Conservation (phyloP, 2,113 vertebrate genomes). For the Stegastes partitus region DNA sequence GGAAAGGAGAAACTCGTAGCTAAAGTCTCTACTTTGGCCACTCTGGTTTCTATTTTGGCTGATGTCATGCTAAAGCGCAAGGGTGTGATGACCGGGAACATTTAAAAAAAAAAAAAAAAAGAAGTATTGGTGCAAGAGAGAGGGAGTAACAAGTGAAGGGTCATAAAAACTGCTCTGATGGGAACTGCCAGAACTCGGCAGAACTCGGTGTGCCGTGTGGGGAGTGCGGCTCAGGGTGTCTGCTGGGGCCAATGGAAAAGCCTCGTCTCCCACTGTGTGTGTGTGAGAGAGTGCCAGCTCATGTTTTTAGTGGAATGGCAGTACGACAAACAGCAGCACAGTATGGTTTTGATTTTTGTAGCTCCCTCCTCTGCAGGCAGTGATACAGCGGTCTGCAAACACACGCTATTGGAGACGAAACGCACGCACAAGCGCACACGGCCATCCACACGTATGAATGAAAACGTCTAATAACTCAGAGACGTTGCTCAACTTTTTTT, state of each 20-base stretch:
- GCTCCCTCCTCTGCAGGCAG: constrained; percentile 42
- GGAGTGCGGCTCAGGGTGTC: constrained; percentile 62
- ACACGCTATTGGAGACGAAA: constrained; percentile 40
- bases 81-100: constrained; percentile 37
- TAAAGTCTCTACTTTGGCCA: constrained; percentile 25
- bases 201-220: constrained; percentile 67
- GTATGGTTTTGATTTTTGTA: constrained; percentile 63
- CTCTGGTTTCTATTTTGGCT: constrained; percentile 37
- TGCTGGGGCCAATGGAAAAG: constrained; percentile 73
- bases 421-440: constrained; percentile 9
- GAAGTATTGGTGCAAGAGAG: constrained; percentile 11
- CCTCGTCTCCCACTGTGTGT: constrained; percentile 52
- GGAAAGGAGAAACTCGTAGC: constrained; percentile 36
- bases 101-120: constrained; percentile 33
- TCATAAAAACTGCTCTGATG: constrained; percentile 58
- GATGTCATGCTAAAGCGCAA: constrained; percentile 2
- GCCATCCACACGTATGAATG: constrained; percentile 17
- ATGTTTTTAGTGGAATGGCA: constrained; percentile 61
- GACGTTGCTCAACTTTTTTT: neutral
- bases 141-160: constrained; percentile 35
- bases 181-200: constrained; percentile 74
- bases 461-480: neutral
- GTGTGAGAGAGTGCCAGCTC: constrained; percentile 50
- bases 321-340: constrained; percentile 63
- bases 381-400: constrained; percentile 42